phyloP scores from a whole-genome alignment of 1,140 invertebrate species.

The Brachionus koreanus region DNA sequence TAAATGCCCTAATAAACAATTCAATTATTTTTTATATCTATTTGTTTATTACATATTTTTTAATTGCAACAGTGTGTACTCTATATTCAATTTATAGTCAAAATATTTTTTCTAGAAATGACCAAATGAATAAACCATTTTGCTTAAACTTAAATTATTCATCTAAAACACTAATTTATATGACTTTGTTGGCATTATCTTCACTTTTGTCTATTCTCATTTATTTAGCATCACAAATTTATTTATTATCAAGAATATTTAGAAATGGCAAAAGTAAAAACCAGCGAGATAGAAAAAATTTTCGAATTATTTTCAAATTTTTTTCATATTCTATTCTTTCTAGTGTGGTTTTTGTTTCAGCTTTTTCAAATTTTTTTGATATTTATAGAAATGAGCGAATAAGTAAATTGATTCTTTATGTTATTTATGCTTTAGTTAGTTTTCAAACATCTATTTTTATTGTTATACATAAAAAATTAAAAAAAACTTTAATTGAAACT shows the following conservation, averaged over 20 bases:
- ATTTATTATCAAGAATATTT: not conserved
- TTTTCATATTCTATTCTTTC: not conserved
- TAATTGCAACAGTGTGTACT: not conserved
- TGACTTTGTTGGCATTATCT: not conserved
- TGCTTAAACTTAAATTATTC: not conserved
- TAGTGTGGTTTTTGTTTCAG: not conserved
- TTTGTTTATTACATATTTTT: not conserved
- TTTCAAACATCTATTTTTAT: not conserved
- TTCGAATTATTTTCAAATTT: not conserved
- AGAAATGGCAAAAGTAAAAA: not conserved
- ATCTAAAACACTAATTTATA: not conserved
- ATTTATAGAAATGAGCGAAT: not conserved
- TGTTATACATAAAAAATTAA: not conserved
- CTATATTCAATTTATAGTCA: not conserved
- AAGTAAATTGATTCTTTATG: not conserved
- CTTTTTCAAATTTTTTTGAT: not conserved
- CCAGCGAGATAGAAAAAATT: not conserved
- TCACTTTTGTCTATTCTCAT: not conserved
- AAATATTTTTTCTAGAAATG: not conserved
- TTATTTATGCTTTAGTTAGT: not conserved
- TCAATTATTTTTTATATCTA: not conserved
- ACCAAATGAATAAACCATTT: not conserved
- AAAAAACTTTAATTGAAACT: not conserved
- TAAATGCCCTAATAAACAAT: not conserved
- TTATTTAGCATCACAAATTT: not conserved